Conservation (phyloP, 2,797 vertebrate genomes). For the Chloroceryle inda region DNA sequence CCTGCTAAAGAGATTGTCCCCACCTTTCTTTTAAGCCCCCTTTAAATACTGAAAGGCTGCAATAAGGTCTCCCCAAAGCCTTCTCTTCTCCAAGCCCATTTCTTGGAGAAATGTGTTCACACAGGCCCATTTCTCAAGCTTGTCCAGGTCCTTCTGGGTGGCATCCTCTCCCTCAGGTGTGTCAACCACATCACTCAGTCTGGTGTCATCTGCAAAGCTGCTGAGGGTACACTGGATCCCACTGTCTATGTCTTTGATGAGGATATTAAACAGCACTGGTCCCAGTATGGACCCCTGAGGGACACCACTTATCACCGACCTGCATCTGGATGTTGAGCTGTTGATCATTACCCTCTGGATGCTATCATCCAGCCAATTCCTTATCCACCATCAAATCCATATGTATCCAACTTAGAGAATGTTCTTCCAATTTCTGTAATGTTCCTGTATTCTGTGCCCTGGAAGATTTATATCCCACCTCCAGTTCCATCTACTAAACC, state of each 20-base stretch:
- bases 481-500: not conserved
- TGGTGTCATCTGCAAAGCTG: too few species aligned
- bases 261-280: not conserved
- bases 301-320: not conserved
- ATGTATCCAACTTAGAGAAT: not conserved
- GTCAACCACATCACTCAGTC: too few species aligned
- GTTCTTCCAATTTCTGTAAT: too few species aligned
- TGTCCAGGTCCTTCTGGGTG: too few species aligned
- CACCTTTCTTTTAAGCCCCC: not conserved
- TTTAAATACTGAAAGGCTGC: not conserved
- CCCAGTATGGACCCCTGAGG: not conserved
- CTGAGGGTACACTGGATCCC: too few species aligned
- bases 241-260: not conserved
- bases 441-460: not conserved
- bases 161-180: too few species aligned
- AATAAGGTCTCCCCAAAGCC: not conserved
- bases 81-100: not conserved
- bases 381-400: not conserved
- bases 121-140: too few species aligned
- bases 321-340: not conserved
- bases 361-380: not conserved
- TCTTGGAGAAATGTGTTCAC: too few species aligned
- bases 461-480: not conserved
- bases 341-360: not conserved
- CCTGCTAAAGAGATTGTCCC: not conserved